Percentiles rank a stretch among this genome's conserved stretches.
These are phyloP conservation scores for Apis laboriosa DNA, from an alignment of 1,140 invertebrate species.

Conservation along the genomic window DNA sequence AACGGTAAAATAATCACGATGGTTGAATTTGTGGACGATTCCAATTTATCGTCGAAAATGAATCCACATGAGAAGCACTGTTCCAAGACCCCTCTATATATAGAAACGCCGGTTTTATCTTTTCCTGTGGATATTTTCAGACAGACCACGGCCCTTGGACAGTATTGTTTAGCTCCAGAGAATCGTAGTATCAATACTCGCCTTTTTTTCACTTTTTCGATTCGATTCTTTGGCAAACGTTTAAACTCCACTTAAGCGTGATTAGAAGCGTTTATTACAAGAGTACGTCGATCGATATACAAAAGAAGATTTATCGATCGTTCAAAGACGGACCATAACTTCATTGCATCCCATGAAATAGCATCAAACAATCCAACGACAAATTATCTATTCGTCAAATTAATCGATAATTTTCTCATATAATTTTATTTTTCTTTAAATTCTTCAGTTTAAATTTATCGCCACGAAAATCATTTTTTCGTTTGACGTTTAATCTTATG, in stretches of 20 bases:
- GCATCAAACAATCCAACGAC: background rate
- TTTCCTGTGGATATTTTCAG: conserved; percentile 66
- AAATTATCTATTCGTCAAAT: no score
- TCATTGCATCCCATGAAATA: background rate
- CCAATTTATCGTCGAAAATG: conserved; percentile 32
- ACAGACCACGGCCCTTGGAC: conserved; percentile 38
- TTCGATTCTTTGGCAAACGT: background rate
- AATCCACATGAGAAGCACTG: conserved; percentile 61
- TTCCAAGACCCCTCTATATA: conserved; percentile 57
- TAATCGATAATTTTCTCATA: no score
- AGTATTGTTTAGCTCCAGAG: conserved; percentile 47
- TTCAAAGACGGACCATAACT: background rate
- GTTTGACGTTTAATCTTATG: no score
- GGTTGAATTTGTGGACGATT: no score
- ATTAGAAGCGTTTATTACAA: background rate
- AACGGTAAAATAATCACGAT: background rate
- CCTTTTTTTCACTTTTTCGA: background rate
- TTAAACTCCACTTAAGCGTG: background rate
- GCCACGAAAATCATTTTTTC: no score
- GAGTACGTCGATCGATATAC: background rate
- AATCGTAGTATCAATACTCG: conserved; percentile 21
- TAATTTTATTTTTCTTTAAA: no score
- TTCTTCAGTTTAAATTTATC: no score
- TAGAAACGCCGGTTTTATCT: conserved; percentile 65
- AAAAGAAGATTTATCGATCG: background rate